phyloP scores from a whole-genome alignment of 2,888 invertebrate genomes.

The Aproaerema taeniolella region DNA sequence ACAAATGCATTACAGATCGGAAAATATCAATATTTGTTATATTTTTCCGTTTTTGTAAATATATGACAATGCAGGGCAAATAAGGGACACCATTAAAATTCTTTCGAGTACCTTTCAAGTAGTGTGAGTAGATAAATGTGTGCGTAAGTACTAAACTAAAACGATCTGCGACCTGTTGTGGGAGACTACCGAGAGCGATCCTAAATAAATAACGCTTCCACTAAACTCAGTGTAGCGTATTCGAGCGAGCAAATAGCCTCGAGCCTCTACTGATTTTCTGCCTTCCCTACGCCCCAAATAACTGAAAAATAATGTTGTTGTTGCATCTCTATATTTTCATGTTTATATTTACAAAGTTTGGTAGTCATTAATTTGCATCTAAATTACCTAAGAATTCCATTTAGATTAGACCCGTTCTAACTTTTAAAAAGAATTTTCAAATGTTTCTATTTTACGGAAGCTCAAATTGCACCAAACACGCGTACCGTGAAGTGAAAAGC shows the following conservation, averaged over 20 bases:
- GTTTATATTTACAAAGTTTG: too few species aligned
- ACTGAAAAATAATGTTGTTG: conserved; percentile 17
- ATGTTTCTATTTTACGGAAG: conserved; percentile 45
- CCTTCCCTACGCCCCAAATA: conserved; percentile 13
- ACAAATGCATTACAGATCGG: too few species aligned
- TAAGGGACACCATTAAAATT: too few species aligned
- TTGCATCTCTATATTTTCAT: conserved; percentile 12
- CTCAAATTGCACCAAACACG: conserved; percentile 47
- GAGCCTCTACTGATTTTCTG: conserved; percentile 23
- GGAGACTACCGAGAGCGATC: conserved; percentile 23
- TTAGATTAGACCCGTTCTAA: too few species aligned
- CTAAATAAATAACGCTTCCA: conserved; percentile 40
- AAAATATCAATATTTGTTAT: too few species aligned
- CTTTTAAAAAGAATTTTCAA: conserved; percentile 29
- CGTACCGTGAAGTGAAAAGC: conserved; percentile 47
- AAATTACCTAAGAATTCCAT: too few species aligned
- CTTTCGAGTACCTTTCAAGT: too few species aligned
- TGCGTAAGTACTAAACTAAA: conserved; percentile 16
- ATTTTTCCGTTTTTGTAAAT: too few species aligned
- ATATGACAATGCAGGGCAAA: too few species aligned
- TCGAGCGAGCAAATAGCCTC: conserved; percentile 27
- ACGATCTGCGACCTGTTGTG: conserved; percentile 23
- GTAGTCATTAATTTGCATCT: too few species aligned
- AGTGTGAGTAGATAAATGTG: background rate
- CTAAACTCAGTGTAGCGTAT: conserved; percentile 23